These are phyloP conservation scores for Atethmia centrago DNA, from an alignment of 2,888 invertebrate species.

Conservation along the genomic window DNA sequence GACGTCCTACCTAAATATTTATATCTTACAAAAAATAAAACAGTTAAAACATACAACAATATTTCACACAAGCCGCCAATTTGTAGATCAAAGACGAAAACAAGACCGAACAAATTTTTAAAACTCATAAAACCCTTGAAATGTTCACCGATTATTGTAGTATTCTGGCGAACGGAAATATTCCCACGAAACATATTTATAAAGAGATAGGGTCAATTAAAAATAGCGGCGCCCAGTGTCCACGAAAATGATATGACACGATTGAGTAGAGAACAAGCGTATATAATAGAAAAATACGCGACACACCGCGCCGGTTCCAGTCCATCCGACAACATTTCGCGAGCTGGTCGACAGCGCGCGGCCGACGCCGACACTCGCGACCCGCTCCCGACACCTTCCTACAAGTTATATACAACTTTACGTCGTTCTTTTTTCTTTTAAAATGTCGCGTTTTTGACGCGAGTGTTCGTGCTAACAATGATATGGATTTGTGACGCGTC, in stretches of 20 bases:
- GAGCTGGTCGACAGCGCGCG: slow-evolving; percentile 84
- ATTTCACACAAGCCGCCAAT: slow-evolving; percentile 31
- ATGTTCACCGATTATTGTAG: slow-evolving; percentile 40
- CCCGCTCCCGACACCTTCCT: slow-evolving; percentile 26
- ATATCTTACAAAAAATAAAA: neutral
- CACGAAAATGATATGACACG: slow-evolving; percentile 81
- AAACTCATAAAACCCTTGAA: slow-evolving; percentile 45
- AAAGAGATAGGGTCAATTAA: slow-evolving; percentile 77
- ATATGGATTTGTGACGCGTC: slow-evolving; percentile 82
- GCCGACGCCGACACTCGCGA: slow-evolving; percentile 41
- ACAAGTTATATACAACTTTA: slow-evolving; percentile 36
- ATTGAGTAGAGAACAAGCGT: slow-evolving; percentile 80
- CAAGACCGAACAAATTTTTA: slow-evolving; percentile 34
- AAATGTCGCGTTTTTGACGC: slow-evolving; percentile 65
- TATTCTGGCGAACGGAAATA: slow-evolving; percentile 7
- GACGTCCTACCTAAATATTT: neutral
- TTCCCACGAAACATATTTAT: slow-evolving; percentile 50
- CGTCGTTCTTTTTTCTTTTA: slow-evolving; percentile 41
- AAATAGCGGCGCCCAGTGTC: slow-evolving; percentile 83
- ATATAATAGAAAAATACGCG: slow-evolving; percentile 84
- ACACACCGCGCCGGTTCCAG: slow-evolving; percentile 80
- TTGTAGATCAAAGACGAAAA: slow-evolving; percentile 48
- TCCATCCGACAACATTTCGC: slow-evolving; percentile 85
- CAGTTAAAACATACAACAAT: slow-evolving; percentile 6
- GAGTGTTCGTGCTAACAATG: slow-evolving; percentile 75